Evolutionary conservation across 2,113 vertebrate species (phyloP), one percentile per base, ranked within the genome.

Genomic region (Thinocorus orbignyianus): DNA sequence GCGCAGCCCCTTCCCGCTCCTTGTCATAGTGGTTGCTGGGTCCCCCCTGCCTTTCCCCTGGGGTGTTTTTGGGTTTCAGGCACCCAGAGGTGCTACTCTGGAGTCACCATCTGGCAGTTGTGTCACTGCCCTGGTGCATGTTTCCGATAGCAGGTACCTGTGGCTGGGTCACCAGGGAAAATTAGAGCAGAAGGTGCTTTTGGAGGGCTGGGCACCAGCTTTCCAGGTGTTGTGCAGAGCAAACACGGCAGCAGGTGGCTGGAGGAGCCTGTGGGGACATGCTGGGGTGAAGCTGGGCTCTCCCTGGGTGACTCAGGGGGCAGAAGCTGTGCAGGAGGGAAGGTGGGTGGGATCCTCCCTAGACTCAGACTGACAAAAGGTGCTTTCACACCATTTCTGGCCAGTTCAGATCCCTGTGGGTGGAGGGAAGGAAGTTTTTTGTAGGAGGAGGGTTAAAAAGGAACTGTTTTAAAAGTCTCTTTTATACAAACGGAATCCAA

Each of bases 251-350:
- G 57, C 30, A 25, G 33, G 42, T 44, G 68, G 31, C 24, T 6
- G 74, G 44, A 62, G 62, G 54, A 42, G 37, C 80, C 88, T 28
- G 31, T 26, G 30, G 76, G 41, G 18, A 3, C 6, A 49, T 33
- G 69, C 37, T 5, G 6, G 39, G 61, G 31, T 52, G 52, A n/a
- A 2, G 26, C 15, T 8, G 25, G 6, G 37, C 42, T 62, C 19
- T 20, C 20, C 44, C 14, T 4, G 57, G 57, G 69, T 30, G 3
- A 0, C 4, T 23, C 0, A 3, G 22, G 35, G 19, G 1, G 35
- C 70, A 37, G 62, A 37, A 62, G 51, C 58, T 44, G 41, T 6
- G n/a, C 13, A 5, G 62, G 46, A 22, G 30, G 25, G 39, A 3
- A 16, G 48, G 13, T 17, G 46, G 12, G 9, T 23, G 49, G 44